These are phyloP conservation scores for Myocastor coypus DNA, from an alignment of 2,113 vertebrate genomes.

Conservation along the genomic window DNA sequence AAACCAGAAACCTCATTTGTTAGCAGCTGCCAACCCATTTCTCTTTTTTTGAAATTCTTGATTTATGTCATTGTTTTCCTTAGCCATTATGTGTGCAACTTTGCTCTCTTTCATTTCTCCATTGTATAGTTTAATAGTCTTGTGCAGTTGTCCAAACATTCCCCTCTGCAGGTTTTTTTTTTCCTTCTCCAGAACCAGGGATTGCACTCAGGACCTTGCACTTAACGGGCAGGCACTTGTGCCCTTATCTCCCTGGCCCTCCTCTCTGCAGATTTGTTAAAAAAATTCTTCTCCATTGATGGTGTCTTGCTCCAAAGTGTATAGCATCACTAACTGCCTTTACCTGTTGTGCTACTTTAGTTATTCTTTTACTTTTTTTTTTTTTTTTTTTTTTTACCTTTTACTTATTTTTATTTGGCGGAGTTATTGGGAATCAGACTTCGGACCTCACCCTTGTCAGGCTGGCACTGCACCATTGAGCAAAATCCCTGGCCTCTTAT, in stretches of 20 bases:
- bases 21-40: background rate
- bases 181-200: too few relatives aligned
- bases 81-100: background rate
- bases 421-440: too few relatives aligned
- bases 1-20: background rate
- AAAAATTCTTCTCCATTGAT: background rate
- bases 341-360: background rate
- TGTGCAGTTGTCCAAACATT: background rate
- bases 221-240: too few relatives aligned
- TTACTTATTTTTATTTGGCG: background rate
- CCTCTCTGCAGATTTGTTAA: too few relatives aligned
- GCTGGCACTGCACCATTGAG: too few relatives aligned
- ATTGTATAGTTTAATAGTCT: background rate
- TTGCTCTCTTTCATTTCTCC: background rate
- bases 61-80: background rate
- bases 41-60: constrained; percentile 30
- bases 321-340: background rate
- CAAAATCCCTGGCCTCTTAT: too few relatives aligned
- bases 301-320: background rate
- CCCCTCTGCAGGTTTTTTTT: background rate
- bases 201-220: too few relatives aligned
- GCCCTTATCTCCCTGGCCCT: too few relatives aligned
- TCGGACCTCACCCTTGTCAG: too few relatives aligned
- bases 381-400: too few relatives aligned
- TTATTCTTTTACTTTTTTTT: too few relatives aligned